A percentile compares a stretch with the other conserved stretches of the same genome.
These are phyloP conservation scores for Nomada fucata DNA, from an alignment of 2,888 invertebrate species.

Conservation along the genomic window DNA sequence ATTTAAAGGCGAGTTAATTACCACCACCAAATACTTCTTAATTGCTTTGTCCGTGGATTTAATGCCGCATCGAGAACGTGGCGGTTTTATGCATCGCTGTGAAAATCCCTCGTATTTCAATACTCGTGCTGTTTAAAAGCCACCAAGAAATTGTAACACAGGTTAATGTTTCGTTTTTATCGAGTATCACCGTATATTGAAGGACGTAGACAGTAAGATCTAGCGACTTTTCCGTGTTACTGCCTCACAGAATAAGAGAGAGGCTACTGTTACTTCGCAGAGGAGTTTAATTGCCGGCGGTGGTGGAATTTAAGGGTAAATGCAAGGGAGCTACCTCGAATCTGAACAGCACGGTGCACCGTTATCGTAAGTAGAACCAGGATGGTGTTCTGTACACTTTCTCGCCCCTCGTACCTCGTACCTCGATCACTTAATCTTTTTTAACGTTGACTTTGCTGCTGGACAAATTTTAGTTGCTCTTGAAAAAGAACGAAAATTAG, in stretches of 20 bases:
- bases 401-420: too few relatives aligned
- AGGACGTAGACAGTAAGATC: not conserved
- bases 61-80: not conserved
- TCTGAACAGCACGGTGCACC: slow-evolving; percentile 1
- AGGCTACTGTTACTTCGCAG: slow-evolving; percentile 5
- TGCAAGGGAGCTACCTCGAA: not conserved
- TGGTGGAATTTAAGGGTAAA: slow-evolving; percentile 37
- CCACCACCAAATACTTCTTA: slow-evolving; percentile 40
- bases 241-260: not conserved
- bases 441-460: too few relatives aligned
- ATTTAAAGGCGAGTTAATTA: slow-evolving; percentile 52
- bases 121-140: slow-evolving; percentile 23
- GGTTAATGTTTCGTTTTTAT: slow-evolving; percentile 16
- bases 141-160: not conserved
- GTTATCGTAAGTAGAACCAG: not conserved
- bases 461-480: too few relatives aligned
- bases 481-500: too few relatives aligned
- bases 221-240: not conserved
- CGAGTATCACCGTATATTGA: slow-evolving; percentile 11
- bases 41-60: slow-evolving; percentile 46
- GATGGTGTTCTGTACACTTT: too few relatives aligned
- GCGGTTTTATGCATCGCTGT: not conserved
- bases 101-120: slow-evolving; percentile 30
- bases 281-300: slow-evolving; percentile 15
- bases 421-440: too few relatives aligned